These are phyloP conservation scores for Heliconius charithonia DNA, from an alignment of 2,888 invertebrate genomes.

Conservation along the genomic window DNA sequence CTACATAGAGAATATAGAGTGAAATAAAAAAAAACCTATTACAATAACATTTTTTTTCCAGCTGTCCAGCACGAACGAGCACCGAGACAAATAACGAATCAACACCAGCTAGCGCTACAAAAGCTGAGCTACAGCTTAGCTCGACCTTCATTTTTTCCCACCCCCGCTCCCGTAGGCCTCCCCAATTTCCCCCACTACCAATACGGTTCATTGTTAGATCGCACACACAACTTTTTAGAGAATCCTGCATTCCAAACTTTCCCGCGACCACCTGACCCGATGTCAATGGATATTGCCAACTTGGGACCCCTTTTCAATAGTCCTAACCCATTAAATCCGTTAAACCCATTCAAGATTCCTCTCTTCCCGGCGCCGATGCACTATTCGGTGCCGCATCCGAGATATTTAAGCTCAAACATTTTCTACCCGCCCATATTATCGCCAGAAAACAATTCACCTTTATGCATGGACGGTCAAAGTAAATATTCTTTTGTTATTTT, in stretches of 20 bases:
- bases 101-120: conserved; percentile 75
- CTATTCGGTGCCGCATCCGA: conserved; percentile 68
- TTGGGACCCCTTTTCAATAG: conserved; percentile 58
- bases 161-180: conserved; percentile 58
- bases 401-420: conserved; percentile 76
- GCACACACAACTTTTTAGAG: conserved; percentile 61
- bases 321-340: conserved; percentile 58
- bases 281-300: conserved; percentile 56
- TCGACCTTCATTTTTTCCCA: conserved; percentile 60
- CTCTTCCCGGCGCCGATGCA: conserved; percentile 68
- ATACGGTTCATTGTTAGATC: conserved; percentile 60
- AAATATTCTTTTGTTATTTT: conserved; percentile 31
- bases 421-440: conserved; percentile 71
- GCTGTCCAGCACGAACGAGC: conserved; percentile 96
- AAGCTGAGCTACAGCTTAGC: conserved; percentile 77
- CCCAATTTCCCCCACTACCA: conserved; percentile 64
- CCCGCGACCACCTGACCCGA: conserved; percentile 60
- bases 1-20: too few relatives aligned
- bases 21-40: too few relatives aligned
- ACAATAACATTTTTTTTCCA: conserved; percentile 61
- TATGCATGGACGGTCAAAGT: conserved; percentile 58
- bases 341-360: conserved; percentile 72
- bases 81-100: conserved; percentile 83
- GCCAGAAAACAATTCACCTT: conserved; percentile 57
- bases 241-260: conserved; percentile 65